phyloP scores from a whole-genome alignment of 2,113 vertebrate species.

The Festucalex cinctus region DNA sequence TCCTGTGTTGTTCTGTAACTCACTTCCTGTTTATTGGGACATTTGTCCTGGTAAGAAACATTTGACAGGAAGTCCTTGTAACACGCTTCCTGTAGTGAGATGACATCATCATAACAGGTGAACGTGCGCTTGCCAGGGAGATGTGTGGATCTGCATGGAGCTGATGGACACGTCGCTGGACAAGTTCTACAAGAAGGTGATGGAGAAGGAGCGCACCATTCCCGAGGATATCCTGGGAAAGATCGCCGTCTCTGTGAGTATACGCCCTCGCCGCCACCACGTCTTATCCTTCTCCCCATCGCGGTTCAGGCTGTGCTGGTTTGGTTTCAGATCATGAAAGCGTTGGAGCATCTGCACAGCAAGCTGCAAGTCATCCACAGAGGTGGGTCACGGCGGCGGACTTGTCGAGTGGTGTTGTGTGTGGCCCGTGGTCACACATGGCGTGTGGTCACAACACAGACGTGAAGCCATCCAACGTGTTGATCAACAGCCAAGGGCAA shows the following conservation, averaged over 20 bases:
- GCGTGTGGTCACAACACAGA: constrained; percentile 66
- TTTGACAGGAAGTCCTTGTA: too few relatives aligned
- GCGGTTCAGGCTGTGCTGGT: neutral
- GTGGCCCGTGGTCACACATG: neutral
- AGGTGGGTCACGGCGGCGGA: constrained; percentile 72
- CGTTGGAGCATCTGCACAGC: constrained; percentile 95
- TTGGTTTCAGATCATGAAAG: constrained; percentile 87
- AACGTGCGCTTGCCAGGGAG: constrained; percentile 74
- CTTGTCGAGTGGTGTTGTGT: neutral
- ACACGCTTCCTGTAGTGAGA: too few relatives aligned
- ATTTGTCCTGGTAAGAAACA: too few relatives aligned
- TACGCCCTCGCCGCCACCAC: too few relatives aligned
- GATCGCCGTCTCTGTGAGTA: constrained; percentile 88
- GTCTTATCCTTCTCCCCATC: constrained; percentile 37
- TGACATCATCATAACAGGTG: too few relatives aligned
- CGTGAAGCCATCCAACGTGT: constrained; percentile 97
- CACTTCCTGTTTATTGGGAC: too few relatives aligned
- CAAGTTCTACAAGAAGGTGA: constrained; percentile 97
- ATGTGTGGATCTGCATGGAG: constrained; percentile 99
- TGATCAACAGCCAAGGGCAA: constrained; percentile 93
- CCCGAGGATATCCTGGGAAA: constrained; percentile 97
- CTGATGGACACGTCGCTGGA: constrained; percentile 98
- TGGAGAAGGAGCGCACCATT: constrained; percentile 89
- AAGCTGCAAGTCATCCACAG: constrained; percentile 97
- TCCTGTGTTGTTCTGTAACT: too few relatives aligned